Evolutionary conservation across 2,113 vertebrate genomes (phyloP), one percentile per base, ranked within the genome.

Genomic region (Monarcha castaneiventris): DNA sequence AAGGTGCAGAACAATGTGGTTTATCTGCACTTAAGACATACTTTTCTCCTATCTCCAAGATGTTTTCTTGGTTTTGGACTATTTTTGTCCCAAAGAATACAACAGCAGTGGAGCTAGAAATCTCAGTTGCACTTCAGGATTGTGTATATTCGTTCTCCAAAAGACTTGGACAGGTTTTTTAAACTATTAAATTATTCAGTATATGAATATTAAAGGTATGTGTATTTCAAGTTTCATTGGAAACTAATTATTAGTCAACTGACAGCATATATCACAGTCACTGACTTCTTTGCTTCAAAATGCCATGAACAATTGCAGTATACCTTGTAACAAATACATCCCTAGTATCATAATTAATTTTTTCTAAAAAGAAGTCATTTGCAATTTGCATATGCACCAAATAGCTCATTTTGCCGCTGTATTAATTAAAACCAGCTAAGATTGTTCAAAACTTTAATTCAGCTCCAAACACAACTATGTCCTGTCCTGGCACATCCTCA

Each of bases 1-100:
- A 97, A 96, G 77, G 21, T 94, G 54, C 44, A 89, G 88, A 97
- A 96, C 90, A 96, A 86, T 93, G 76, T 79, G 66, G 29, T 96
- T 95, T 95, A 94, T 96, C 93, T 84, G 48, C 54, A 52, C 67
- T 66, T 64, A 72, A 88, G 85, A 75, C 33, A 17, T 33, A 77
- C 22, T 90, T 88, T 86, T 87, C 79, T 92, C 43, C 26, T 93
- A 67, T 87, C 77, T 93, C 77, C 32, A 48, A 89, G 41, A 81
- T 41, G 58, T 90, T 93, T 96, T 92, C 76, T 93, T 84, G 29
- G 13, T 29, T 90, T 88, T 39, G 55, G 54, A 30, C 21, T 94
- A 90, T 82, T 95, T 96, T 96, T 89, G 54, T 88, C 76, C n/a
- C 41, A 30, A 26, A 75, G 3, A 43, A 62, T 62, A 73, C 44